These are phyloP conservation scores for Leucophenga varia DNA, from an alignment of 1,140 invertebrate species.

Conservation along the genomic window DNA sequence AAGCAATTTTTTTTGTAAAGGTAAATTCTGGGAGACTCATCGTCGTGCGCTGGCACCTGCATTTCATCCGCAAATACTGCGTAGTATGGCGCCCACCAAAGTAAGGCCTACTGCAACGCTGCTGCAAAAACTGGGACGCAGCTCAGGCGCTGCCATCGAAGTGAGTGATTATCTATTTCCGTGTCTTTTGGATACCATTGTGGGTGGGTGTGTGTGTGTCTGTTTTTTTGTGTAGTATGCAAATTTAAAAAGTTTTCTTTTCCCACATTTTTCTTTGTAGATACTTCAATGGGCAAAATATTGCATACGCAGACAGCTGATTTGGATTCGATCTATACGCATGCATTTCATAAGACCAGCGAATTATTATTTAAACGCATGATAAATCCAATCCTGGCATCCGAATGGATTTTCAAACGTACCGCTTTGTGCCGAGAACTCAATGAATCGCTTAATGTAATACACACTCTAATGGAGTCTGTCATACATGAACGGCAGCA, in stretches of 20 bases:
- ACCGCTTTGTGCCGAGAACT: slow-evolving; percentile 31
- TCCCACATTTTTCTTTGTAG: slow-evolving; percentile 23
- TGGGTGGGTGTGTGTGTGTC: slow-evolving; percentile 24
- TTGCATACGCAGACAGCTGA: slow-evolving; percentile 25
- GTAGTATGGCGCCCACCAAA: slow-evolving; percentile 21
- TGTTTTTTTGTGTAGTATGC: too few species aligned
- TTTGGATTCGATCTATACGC: too few species aligned
- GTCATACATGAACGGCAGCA: slow-evolving; percentile 26
- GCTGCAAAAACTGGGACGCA: slow-evolving; percentile 17
- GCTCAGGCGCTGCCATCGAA: slow-evolving; percentile 20
- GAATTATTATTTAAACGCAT: slow-evolving; percentile 45
- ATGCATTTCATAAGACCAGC: slow-evolving; percentile 24
- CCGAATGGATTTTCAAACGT: slow-evolving; percentile 34
- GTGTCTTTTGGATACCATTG: slow-evolving; percentile 43
- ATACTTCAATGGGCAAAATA: slow-evolving; percentile 45
- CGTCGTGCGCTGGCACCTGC: slow-evolving; percentile 37
- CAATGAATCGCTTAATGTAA: slow-evolving; percentile 23
- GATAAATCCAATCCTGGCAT: slow-evolving; percentile 41
- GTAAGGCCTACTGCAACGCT: slow-evolving; percentile 27
- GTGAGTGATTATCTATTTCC: slow-evolving; percentile 39
- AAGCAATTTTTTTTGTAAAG: slow-evolving; percentile 1
- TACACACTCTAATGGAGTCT: slow-evolving; percentile 34
- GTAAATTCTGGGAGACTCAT: slow-evolving; percentile 32
- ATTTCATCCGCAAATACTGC: slow-evolving; percentile 35
- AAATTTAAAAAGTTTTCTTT: too few species aligned